Evolutionary conservation across 2,113 vertebrate genomes (phyloP), one percentile per base, ranked within the genome.

Genomic region (Manacus vitellinus): DNA sequence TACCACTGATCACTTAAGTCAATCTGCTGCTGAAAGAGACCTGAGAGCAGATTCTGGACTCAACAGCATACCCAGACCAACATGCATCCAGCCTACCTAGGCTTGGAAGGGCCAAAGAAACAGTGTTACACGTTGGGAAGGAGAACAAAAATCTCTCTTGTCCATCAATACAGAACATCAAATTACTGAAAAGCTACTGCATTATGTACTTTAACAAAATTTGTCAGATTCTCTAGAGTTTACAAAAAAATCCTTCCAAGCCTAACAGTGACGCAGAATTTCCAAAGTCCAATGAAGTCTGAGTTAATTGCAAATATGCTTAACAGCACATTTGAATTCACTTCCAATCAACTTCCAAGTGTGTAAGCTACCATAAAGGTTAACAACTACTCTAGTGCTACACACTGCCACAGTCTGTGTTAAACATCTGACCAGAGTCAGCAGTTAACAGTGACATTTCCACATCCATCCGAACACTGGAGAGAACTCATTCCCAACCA

Each of bases 261-360:
- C 89, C 94, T 85, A 93, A 96, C 89, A 92, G 91, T 94, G 96
- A 97, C 91, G 85, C 92, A 96, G 91, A 95, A 97, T 93, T 95
- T 97, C 93, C 84, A 27, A 91, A 93, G 93, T 92, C 95, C 97
- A 97, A 88, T 98, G 61, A 95, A 91, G 93, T 97, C 97, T 97
- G 94, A 93, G 89, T 81, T 70, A 95, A 96, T 66, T 97, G 77
- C 97, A 97, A 97, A 96, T 95, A 97, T 94, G 96, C 96, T 94
- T 20, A 94, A 92, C 18, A 97, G 94, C 96, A 98, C 93, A 73
- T 95, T 77, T 93, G 87, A 96, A 95, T 86, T 97, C 93, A 68
- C 87, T 95, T 59, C 67, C 28, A 91, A 96, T 91, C 94, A 97
- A 94, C 91, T 97, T 58, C 88, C 56, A 1, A 85, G 95, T 89